Base-by-base conservation (phyloP, 2,888 invertebrate genomes). In the Spilosoma lubricipeda region DNA sequence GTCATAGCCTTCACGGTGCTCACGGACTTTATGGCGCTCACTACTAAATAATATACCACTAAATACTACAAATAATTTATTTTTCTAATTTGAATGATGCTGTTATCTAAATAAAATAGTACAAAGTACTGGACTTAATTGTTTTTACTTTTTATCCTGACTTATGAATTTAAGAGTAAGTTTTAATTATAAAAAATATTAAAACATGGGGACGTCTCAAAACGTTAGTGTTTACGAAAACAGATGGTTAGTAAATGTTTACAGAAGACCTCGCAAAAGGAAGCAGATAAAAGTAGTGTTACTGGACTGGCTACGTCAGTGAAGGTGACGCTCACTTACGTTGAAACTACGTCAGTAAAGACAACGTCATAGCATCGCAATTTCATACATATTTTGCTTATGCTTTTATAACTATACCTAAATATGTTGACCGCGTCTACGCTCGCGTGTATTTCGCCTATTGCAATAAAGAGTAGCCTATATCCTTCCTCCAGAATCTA, bases 91-190 rank as follows among this genome's bases (percentile, higher is more conserved):
- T 80, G 85, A 87, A 85, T 82, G 77, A 85, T 83, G 88, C 90
- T 91, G 88, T 90, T 89, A 86, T 86, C 71, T 80, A 63, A 80
- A 80, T 85, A 78, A 84, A 86, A 81, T 80, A 72, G 72, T 75
- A 74, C 75, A 23, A 77, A 76, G 75, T 78, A 70, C 70, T 59
- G 69, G 52, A 77, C 70, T 36, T 33, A 74, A 13, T 63, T 52
- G 20, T 4, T 66, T 39, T 15, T 30, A 30, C 0, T 67, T 39
- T 66, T 20, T 52, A 52, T 20, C 48, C n/a, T 23, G 30, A 45
- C 23, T 56, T 23, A 56, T 11, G 0, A n/a, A 56, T 5, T 3
- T 52, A 23, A 4, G 7, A 48, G 7, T 7, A 48, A 18, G 52
- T 1, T 52, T 48, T 48, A 1, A 0, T 4, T 48, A 4, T 20